Conservation (phyloP, 2,888 invertebrate genomes). For the Apoderus coryli region DNA sequence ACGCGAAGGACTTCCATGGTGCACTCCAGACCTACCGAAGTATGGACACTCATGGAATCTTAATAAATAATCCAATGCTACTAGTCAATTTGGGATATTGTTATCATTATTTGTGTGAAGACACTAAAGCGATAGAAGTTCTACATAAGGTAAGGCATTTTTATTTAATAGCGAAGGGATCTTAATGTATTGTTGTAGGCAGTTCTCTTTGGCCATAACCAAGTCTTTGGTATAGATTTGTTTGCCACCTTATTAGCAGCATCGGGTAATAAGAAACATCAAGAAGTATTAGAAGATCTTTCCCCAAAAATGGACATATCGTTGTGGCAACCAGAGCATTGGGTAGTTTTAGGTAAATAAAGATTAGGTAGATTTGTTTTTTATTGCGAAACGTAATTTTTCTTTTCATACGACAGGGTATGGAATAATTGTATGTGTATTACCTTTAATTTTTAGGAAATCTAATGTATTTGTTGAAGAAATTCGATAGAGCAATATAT, state of each 20-base stretch:
- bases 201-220: conserved; percentile 24
- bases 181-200: conserved; percentile 18
- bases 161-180: neutral
- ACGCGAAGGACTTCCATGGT: conserved; percentile 49
- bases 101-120: conserved; percentile 56
- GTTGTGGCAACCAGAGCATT: conserved; percentile 42
- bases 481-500: conserved; percentile 52
- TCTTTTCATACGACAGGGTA: no score
- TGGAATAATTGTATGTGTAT: no score
- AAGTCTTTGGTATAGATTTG: conserved; percentile 25
- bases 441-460: conserved; percentile 53
- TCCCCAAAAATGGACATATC: conserved; percentile 23
- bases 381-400: no score
- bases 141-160: conserved; percentile 32
- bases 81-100: conserved; percentile 57
- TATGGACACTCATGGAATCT: conserved; percentile 46
- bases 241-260: conserved; percentile 25
- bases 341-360: conserved; percentile 65
- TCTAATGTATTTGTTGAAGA: conserved; percentile 46
- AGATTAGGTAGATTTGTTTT: no score
- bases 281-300: conserved; percentile 25
- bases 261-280: conserved; percentile 26
- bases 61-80: conserved; percentile 53
- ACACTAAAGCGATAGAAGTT: conserved; percentile 43
- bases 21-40: conserved; percentile 51